These are phyloP conservation scores for Hylomyscus alleni DNA, from an alignment of 2,797 vertebrate species.

Conservation along the genomic window DNA sequence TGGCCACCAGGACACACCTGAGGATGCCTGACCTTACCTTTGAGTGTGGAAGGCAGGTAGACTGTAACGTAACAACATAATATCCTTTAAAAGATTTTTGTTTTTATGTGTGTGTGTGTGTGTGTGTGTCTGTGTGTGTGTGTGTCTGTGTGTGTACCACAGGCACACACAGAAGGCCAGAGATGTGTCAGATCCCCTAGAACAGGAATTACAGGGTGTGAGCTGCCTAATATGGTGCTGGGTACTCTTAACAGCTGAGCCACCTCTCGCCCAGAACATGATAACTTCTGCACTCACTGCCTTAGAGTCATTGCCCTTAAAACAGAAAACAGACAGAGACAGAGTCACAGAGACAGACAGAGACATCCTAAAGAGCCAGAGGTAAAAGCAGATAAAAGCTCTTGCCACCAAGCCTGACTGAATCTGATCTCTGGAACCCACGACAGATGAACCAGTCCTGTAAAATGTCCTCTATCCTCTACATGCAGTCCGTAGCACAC, in stretches of 20 bases:
- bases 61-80: not conserved
- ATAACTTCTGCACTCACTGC: not conserved
- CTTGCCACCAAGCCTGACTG: not conserved
- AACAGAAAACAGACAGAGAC: not conserved
- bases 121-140: not conserved
- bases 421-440: not conserved
- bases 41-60: not conserved
- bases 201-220: not conserved
- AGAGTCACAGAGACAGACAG: not conserved
- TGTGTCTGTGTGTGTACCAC: not conserved
- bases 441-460: no score
- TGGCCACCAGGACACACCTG: not conserved
- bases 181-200: not conserved
- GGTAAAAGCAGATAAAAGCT: not conserved
- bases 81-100: not conserved
- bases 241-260: not conserved
- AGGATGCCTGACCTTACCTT: not conserved
- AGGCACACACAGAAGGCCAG: not conserved
- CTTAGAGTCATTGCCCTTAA: not conserved
- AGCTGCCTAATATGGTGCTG: not conserved
- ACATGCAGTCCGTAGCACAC: not conserved
- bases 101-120: not conserved
- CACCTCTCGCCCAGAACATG: not conserved
- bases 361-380: not conserved
- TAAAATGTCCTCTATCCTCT: not conserved